These are phyloP conservation scores for Myotis findleyi DNA, from an alignment of 2,797 vertebrate genomes.

Conservation along the genomic window DNA sequence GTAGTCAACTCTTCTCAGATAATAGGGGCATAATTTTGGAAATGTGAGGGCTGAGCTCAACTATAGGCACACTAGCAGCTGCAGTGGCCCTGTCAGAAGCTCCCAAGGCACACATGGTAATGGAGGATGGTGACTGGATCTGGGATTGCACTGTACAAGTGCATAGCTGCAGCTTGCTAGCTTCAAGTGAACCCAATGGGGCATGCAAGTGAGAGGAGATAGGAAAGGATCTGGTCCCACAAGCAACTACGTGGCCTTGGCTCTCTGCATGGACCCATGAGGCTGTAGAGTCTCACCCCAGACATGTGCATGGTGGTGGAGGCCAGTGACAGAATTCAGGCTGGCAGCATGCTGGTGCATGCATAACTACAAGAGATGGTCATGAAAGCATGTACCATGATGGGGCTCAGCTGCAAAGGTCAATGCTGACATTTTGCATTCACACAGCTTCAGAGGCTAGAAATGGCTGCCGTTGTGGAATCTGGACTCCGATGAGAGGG, in stretches of 20 bases:
- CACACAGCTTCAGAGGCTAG: not conserved
- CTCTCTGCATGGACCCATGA: not conserved
- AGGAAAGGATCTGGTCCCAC: not conserved
- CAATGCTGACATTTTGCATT: not conserved
- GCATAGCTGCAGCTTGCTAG: not conserved
- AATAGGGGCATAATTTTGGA: not conserved
- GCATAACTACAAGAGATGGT: not conserved
- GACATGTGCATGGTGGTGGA: not conserved
- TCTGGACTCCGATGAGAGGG: too few species aligned
- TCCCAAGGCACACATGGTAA: not conserved
- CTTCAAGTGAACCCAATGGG: not conserved
- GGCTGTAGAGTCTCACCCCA: not conserved
- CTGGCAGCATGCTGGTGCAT: too few species aligned
- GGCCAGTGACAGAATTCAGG: too few species aligned
- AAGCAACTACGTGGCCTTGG: not conserved
- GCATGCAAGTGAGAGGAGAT: not conserved
- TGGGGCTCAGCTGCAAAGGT: too few species aligned
- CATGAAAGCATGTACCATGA: too few species aligned
- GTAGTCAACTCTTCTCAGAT: not conserved
- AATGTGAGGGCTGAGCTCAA: not conserved
- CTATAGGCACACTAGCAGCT: not conserved
- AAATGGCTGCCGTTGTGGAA: not conserved
- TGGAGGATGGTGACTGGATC: not conserved
- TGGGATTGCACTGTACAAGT: not conserved
- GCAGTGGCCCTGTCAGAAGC: not conserved